Percentiles rank a stretch among this genome's conserved stretches.
Conservation (phyloP, 1,140 invertebrate genomes). For the Steinernema feltiae region DNA sequence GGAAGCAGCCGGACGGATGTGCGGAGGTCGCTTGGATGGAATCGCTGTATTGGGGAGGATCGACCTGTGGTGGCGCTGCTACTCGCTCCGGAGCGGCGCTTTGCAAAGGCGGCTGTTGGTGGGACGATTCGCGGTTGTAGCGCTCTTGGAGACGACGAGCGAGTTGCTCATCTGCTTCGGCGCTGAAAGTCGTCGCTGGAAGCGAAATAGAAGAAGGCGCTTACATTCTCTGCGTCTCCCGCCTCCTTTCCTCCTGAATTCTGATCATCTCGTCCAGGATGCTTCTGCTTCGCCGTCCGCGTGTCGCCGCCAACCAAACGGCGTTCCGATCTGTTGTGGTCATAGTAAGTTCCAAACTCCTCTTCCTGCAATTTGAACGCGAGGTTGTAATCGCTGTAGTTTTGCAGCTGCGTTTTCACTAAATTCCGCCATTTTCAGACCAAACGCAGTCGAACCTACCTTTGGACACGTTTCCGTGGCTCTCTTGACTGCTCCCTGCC, state of each 20-base stretch:
- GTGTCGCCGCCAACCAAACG: not conserved
- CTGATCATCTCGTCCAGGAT: not conserved
- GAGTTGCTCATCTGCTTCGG: not conserved
- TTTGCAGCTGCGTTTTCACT: not conserved
- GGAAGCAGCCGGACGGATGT: not conserved
- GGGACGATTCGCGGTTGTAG: not conserved
- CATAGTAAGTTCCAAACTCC: not conserved
- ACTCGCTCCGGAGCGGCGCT: too few relatives aligned
- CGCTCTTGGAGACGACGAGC: not conserved
- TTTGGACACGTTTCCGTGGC: not conserved
- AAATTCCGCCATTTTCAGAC: not conserved
- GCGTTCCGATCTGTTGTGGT: not conserved
- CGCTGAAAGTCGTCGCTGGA: not conserved
- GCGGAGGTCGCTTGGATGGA: not conserved
- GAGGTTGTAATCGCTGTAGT: slow-evolving; percentile 8
- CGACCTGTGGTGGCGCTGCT: too few relatives aligned
- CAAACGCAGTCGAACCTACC: not conserved
- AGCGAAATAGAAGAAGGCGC: not conserved
- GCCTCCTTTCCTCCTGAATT: not conserved
- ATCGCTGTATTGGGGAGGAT: too few relatives aligned
- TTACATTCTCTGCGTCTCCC: not conserved
- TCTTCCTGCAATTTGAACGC: not conserved
- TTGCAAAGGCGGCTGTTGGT: not conserved
- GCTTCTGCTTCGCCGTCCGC: not conserved
- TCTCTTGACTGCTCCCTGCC: not conserved